Conservation (phyloP, 1,140 invertebrate species). For the Pogonomyrmex californicus region DNA sequence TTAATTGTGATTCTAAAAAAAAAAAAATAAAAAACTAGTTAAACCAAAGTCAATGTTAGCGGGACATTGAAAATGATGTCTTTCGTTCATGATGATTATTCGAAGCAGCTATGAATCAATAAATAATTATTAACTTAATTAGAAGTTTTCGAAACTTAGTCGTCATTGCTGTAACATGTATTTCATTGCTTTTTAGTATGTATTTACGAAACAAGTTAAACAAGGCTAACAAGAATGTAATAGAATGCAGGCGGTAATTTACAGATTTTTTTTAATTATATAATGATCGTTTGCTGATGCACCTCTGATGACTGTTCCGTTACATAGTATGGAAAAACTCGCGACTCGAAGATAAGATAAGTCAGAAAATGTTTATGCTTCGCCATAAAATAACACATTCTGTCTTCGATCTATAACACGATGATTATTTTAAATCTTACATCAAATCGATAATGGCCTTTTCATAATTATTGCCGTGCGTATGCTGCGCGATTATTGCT, state of each 20-base stretch:
- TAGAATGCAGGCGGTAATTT: not conserved
- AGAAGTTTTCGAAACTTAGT: not conserved
- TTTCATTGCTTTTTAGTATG: not conserved
- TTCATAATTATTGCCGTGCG: conserved; percentile 49
- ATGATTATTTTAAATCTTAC: not conserved
- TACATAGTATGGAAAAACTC: not conserved
- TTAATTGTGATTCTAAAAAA: not conserved
- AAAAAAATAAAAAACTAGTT: not conserved
- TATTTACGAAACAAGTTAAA: not conserved
- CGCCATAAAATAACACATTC: not conserved
- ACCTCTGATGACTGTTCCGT: not conserved
- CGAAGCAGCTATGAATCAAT: not conserved
- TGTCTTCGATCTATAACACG: conserved; percentile 28
- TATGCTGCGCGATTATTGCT: conserved; percentile 49
- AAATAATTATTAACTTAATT: conserved; percentile 22
- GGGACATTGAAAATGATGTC: not conserved
- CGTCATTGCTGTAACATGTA: too few species aligned
- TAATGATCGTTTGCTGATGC: not conserved
- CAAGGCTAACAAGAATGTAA: not conserved
- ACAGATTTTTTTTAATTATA: not conserved
- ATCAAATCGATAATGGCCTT: conserved; percentile 34
- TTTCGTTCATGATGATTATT: not conserved
- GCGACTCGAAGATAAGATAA: not conserved
- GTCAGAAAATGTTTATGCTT: conserved; percentile 13
- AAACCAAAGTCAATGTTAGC: not conserved